Percentiles rank a stretch among this genome's conserved stretches.
Conservation (phyloP, 2,797 vertebrate species). For the Cryptoprocta ferox region DNA sequence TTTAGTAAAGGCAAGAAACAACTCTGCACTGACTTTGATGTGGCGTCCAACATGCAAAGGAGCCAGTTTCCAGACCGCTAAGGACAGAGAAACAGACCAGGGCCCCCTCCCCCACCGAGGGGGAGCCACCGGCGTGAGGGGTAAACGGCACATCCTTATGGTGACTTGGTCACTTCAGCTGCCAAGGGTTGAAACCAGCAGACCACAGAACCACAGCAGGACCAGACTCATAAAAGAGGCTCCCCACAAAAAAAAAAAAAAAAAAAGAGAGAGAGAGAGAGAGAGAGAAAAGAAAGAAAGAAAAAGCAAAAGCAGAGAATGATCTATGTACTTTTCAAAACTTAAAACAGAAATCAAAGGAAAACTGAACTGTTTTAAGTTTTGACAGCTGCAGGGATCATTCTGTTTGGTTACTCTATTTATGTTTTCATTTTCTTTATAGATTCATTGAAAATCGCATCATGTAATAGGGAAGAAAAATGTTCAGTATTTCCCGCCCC, state of each 20-base stretch:
- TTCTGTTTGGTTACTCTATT: conserved; percentile 67
- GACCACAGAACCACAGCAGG: not conserved
- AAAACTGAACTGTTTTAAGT: conserved; percentile 79
- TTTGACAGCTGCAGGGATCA: conserved; percentile 75
- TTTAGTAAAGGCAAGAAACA: not conserved
- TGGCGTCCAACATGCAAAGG: too few relatives aligned
- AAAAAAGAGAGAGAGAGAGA: not conserved
- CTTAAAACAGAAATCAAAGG: conserved; percentile 83
- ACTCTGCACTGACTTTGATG: not conserved
- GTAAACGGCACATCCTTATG: fast-evolving
- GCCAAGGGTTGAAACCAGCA: not conserved
- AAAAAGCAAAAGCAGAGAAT: conserved; percentile 28
- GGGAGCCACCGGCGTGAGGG: fast-evolving
- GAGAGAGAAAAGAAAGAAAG: not conserved
- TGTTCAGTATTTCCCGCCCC: not conserved
- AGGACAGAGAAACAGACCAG: not conserved
- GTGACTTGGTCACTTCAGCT: not conserved
- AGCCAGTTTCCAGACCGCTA: not conserved
- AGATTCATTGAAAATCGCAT: conserved; percentile 77
- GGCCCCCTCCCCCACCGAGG: fast-evolving
- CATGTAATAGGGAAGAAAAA: conserved; percentile 76
- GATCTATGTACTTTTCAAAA: conserved; percentile 79
- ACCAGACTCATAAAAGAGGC: not conserved
- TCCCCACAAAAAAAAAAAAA: not conserved
- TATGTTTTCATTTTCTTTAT: conserved; percentile 74